Conservation (phyloP, 2,113 vertebrate species). For the Petaurus breviceps region DNA sequence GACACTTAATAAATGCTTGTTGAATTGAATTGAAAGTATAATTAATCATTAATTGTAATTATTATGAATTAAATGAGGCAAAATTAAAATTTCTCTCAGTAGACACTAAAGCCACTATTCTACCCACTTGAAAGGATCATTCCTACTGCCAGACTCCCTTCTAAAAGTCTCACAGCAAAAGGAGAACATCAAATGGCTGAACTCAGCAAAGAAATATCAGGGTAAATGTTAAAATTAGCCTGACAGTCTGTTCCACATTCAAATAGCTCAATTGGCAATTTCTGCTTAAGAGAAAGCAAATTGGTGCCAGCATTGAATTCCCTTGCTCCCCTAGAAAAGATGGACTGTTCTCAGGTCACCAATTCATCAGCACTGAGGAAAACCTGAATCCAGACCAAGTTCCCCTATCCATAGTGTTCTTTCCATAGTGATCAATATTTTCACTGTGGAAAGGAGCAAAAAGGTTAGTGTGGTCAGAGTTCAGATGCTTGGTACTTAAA, state of each 20-base stretch:
- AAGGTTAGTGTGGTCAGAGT: background rate
- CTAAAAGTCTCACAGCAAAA: constrained; percentile 41
- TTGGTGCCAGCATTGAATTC: constrained; percentile 48
- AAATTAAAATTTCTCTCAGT: constrained; percentile 15
- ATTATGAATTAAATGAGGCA: background rate
- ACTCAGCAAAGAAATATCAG: constrained; percentile 60
- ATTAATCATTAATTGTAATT: constrained; percentile 16
- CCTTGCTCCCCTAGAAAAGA: constrained; percentile 53
- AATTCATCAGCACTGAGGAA: constrained; percentile 21
- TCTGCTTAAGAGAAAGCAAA: constrained; percentile 22
- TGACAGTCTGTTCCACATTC: constrained; percentile 60
- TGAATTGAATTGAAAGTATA: background rate
- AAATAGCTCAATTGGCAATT: constrained; percentile 69
- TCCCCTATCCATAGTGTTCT: background rate
- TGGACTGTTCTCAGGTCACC: background rate
- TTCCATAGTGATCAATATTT: background rate
- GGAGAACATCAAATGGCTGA: constrained; percentile 65
- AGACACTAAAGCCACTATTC: constrained; percentile 10
- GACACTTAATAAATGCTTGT: background rate
- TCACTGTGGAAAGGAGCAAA: background rate
- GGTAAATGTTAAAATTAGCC: constrained; percentile 70
- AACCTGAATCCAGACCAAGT: background rate
- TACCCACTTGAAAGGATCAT: constrained; percentile 47
- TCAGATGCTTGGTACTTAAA: background rate
- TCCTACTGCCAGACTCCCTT: constrained; percentile 46